Base-by-base conservation (phyloP, 2,113 vertebrate genomes). In the Tragulus kanchil region DNA sequence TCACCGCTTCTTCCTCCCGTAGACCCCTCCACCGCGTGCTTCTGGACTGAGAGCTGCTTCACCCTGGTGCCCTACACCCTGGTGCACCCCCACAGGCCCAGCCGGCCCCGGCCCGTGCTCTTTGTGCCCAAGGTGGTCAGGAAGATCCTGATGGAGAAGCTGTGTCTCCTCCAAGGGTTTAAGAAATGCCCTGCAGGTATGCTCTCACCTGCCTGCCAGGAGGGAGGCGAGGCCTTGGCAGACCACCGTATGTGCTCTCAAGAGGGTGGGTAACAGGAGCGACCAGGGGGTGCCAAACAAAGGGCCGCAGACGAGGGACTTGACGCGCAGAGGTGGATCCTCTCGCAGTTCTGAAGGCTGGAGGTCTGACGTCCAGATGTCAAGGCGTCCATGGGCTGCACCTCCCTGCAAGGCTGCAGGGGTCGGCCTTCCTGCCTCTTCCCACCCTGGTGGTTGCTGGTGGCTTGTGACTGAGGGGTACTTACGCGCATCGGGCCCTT, bases 61-160 rank as follows among this genome's bases (percentile, higher is more conserved):
- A 99, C 99, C n/a, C 98, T 99, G 90, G 99, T 98, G 97, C 99
- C 99, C 15, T 99, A 99, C 98, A 99, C 98, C 8, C 98, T 99
- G 97, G 99, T 99, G 95, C 99, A 97, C 5, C 99, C 99, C 2
- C 98, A 98, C 96, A 98, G 98, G 98, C 99, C 99, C 3, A 96
- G 98, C 0, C 78, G 93, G 86, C 98, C 98, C 78, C 99, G 99
- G 73, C 99, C 99, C 0, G 98, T 99, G 87, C 98, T 99, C 87
- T 88, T 99, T 19, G 98, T 99, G 78, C 99, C 99, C 95, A 97
- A 98, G 8, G 61, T 99, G 64, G 97, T 99, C 12, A 98, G 99
- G 59, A 98, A 97, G 83, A 91, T 99, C 93, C 97, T 99, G 73
- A 98, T 98, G 21, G 99, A 99, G 89, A 99, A 99, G 93, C 97